Evolutionary conservation across 2,888 invertebrate species (phyloP).

Genomic region (Teleogryllus oceanicus): DNA sequence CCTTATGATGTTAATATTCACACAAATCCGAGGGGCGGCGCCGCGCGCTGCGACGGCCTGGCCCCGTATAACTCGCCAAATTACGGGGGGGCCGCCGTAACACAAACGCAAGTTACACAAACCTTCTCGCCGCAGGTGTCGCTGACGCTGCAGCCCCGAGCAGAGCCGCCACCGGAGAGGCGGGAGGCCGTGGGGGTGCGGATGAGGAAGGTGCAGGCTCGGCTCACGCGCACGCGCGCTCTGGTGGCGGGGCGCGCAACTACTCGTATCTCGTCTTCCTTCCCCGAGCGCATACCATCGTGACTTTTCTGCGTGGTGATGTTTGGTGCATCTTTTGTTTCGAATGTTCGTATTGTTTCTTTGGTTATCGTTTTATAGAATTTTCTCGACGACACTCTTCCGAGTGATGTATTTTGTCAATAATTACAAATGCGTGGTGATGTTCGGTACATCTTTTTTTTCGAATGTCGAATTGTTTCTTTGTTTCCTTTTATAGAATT

Average conservation of each 20-base stretch:
- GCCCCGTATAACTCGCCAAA: constrained; percentile 18
- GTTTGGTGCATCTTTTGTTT: too few species aligned
- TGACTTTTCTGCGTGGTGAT: too few species aligned
- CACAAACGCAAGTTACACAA: constrained; percentile 18
- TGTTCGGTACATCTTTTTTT: too few species aligned
- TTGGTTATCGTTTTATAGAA: too few species aligned
- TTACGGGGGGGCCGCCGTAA: constrained; percentile 1
- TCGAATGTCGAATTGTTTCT: too few species aligned
- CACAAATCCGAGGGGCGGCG: constrained; percentile 6
- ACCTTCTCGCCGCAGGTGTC: constrained; percentile 18
- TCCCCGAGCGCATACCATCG: too few species aligned
- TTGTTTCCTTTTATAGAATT: too few species aligned
- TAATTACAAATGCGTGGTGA: too few species aligned
- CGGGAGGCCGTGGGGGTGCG: background rate
- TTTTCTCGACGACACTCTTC: too few species aligned
- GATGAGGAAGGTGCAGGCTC: background rate
- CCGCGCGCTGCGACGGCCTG: background rate
- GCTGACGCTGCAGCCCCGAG: background rate
- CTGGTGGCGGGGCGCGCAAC: background rate
- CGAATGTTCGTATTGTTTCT: too few species aligned
- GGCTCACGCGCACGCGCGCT: background rate
- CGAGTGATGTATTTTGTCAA: too few species aligned
- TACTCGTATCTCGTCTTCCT: background rate
- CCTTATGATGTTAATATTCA: constrained; percentile 18
- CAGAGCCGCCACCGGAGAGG: background rate